Evolutionary conservation across 2,113 vertebrate species (phyloP).

Genomic region (Nothocercus nigrocapillus): DNA sequence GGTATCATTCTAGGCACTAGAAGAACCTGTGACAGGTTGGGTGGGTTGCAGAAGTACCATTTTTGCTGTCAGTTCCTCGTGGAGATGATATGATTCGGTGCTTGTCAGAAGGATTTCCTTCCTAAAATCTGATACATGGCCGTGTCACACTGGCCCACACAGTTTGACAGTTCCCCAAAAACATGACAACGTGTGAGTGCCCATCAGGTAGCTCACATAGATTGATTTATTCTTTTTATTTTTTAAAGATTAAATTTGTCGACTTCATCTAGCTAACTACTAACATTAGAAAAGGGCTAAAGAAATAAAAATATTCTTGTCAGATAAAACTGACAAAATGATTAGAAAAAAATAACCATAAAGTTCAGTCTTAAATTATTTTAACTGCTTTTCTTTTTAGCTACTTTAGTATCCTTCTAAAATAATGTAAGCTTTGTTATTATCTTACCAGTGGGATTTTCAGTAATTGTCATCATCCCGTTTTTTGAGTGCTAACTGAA

Average conservation of each 20-base stretch:
- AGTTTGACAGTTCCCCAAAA: not conserved
- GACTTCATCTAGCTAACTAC: not conserved
- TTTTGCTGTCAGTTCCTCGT: not conserved
- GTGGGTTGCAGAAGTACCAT: not conserved
- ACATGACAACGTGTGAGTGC: not conserved
- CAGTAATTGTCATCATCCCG: not conserved
- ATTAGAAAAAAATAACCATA: not conserved
- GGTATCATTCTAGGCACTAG: not conserved
- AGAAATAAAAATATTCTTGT: not conserved
- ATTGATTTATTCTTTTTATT: not conserved
- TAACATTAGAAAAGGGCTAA: not conserved
- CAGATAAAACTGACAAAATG: not conserved
- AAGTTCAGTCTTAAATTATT: not conserved
- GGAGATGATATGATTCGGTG: not conserved
- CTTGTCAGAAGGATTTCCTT: not conserved
- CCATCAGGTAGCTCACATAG: not conserved
- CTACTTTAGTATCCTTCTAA: not conserved
- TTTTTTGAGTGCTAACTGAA: not conserved
- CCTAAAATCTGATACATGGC: not conserved
- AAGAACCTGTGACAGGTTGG: too few relatives aligned
- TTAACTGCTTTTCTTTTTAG: not conserved
- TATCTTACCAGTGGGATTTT: not conserved
- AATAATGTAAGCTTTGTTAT: not conserved
- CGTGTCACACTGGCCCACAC: not conserved
- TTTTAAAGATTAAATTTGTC: not conserved